Evolutionary conservation across 2,797 vertebrate species (phyloP), one percentile per base, ranked within the genome.

Genomic region (Astyanax mexicanus): DNA sequence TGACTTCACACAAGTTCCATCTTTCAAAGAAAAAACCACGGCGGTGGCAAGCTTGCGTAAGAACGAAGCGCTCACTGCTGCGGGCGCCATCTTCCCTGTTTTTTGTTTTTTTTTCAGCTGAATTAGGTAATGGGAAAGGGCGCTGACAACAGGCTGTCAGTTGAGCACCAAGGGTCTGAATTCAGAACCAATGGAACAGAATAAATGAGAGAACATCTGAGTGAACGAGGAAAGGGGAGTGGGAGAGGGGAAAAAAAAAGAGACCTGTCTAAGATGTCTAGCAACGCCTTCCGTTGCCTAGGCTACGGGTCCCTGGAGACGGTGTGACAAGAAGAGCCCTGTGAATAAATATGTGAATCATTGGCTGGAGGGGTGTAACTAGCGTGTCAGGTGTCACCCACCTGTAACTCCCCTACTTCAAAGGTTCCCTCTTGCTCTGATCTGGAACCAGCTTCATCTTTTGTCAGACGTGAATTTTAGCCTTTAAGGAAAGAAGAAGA

Each of bases 241-340:
- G 23, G n/a, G 52, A 27, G 25, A 52, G 51, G 45, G 35, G 27
- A 45, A 35, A 38, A 27, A 62, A 45, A 23, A 57, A 61, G 72
- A 27, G 51, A 69, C 29, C 61, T 68, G 71, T 76, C 78, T 72
- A 55, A 62, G 66, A 77, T 69, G 47, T 76, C 74, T 69, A 60
- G 67, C 40, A 71, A 61, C 61, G 65, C 75, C 45, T 82, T 77
- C 73, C 79, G 86, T 91, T 90, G 86, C 86, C 85, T 86, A 60
- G 84, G 84, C 73, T 85, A 85, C 88, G 40, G 77, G 73, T 83
- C 86, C 81, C 75, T 75, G 7, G 71, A 84, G 83, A 85, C 65
- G 69, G 27, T 29, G 66, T 40, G 65, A 69, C 29, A 42, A 74
- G 72, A 42, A 74, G 72, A 1, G 3, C 49, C 49, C 61, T 62